Evolutionary conservation across 2,113 vertebrate genomes (phyloP), one percentile per base, ranked within the genome.

Genomic region (Anarhynchus alexandrinus): DNA sequence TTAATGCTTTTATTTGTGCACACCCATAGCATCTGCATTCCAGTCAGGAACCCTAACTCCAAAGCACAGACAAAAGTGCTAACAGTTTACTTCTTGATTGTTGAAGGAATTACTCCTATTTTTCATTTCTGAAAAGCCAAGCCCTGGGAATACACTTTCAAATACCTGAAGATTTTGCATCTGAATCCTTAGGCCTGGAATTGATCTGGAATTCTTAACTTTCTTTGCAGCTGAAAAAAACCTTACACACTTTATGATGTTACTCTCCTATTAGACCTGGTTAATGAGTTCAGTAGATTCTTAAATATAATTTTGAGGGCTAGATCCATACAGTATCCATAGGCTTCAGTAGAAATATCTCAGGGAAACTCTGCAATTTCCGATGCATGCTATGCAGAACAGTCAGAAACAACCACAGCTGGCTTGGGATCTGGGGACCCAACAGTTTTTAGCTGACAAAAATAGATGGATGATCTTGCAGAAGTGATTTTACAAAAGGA

Each of bases 401-500:
- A 78, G 17, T 51, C 57, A 87, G 77, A 78, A 96, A 64, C 27
- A 73, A 58, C 6, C 20, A 80, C 71, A 92, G 71, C 57, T 93
- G 82, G 62, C n/a, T 73, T 91, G 92, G 82, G 82, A 94, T 83
- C 71, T 95, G 58, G 82, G 61, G 74, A 93, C 71, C 5, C 40
- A 71, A 51, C 3, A 62, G 38, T 51, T 93, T 85, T 90, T 17
- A 88, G 49, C 42, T 90, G 90, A 81, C 79, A 92, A 64, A 78
- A 93, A 30, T 57, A 83, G 74, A 93, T 66, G 58, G 54, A 96
- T 95, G 82, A 52, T 81, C 38, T 90, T 86, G 29, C 26, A 93
- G 79, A 83, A 94, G 32, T 47, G 55, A 83, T 88, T 96, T 95
- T 73, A 83, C 57, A 81, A 90, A 96, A 67, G 16, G 3, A 5